Evolutionary conservation across 2,113 vertebrate genomes (phyloP).

Genomic region (Rhadina sibilatrix): DNA sequence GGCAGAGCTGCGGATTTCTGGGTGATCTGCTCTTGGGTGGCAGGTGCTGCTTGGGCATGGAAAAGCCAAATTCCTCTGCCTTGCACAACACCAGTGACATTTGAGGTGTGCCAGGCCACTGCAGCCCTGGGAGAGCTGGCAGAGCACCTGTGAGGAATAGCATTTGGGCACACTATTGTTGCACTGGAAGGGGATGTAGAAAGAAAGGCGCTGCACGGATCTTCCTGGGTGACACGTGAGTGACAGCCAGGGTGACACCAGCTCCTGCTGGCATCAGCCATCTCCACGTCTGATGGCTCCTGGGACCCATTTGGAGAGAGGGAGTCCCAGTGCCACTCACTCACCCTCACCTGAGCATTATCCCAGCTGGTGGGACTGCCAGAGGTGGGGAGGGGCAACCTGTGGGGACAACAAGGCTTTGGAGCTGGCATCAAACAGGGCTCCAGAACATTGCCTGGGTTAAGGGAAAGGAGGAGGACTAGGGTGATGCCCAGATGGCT

Average conservation of each 20-base stretch:
- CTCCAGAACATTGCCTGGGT: accelerated
- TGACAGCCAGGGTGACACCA: neutral
- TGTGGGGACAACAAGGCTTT: neutral
- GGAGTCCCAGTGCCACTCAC: neutral
- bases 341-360: accelerated
- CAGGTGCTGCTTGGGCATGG: neutral
- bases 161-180: accelerated
- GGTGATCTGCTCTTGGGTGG: neutral
- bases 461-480: neutral
- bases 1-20: neutral
- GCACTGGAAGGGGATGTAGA: neutral
- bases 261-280: neutral
- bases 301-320: neutral
- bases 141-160: neutral
- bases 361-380: accelerated
- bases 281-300: accelerated
- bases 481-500: neutral
- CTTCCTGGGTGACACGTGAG: accelerated
- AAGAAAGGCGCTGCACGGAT: neutral
- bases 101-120: accelerated
- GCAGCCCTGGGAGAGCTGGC: neutral
- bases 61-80: neutral
- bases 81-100: accelerated
- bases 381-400: accelerated
- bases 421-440: neutral